Evolutionary conservation across 2,797 vertebrate species (phyloP), one percentile per base, ranked within the genome.

Genomic region (Acrossocheilus wenchowensis): DNA sequence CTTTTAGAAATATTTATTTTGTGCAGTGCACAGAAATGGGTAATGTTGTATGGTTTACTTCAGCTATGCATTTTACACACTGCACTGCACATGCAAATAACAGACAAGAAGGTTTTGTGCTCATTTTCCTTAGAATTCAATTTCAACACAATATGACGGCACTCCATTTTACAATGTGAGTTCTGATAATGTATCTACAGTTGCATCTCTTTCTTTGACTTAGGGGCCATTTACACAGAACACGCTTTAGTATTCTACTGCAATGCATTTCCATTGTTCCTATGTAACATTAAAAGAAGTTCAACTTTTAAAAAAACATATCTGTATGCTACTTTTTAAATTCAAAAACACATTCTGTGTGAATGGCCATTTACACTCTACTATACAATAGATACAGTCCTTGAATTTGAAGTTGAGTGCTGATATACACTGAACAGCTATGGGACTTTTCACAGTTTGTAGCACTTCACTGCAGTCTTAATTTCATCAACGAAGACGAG

Each of bases 1-100:
- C 52, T 64, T 81, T 86, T 39, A 41, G 26, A 62, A 73, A 64
- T 23, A 50, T 80, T 39, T 73, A 23, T 81, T 72, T n/a, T 71
- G 73, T 69, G 60, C 74, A 80, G 21, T 36, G 30, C 48, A 43
- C 26, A 71, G 23, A 73, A 80, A 72, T 21, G 8, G 43, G 9
- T 52, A 45, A 74, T 26, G 34, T 74, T 86, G 34, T 52, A 41
- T 39, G 43, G 26, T 68, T 81, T 36, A 39, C 43, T 50, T 50
- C 62, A 71, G 48, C 80, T 26, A 41, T 26, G 19, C 30, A 54
- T 72, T 82, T 57, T 82, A 48, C 11, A 45, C 5, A 3, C 23
- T 64, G 30, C 8, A 64, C 43, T 34, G 43, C 30, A 15, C 79
- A 68, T 50, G 26, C 4, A 81, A 52, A 68, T 36, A 68, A 50